Conservation (phyloP, 2,113 vertebrate species). For the Panthera uncia region DNA sequence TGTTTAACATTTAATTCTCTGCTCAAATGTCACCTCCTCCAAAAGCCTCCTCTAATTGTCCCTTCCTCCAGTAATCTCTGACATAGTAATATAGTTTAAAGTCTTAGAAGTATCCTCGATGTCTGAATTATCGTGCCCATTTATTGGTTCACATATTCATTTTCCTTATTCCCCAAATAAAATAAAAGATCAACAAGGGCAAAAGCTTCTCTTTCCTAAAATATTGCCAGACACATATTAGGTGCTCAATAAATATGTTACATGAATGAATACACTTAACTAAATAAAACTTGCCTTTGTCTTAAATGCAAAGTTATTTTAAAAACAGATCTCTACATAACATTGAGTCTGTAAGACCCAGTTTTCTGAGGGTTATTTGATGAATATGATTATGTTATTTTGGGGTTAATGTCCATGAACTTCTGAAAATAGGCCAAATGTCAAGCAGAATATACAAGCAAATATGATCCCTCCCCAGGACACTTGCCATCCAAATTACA, state of each 20-base stretch:
- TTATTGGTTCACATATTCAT: neutral
- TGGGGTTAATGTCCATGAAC: constrained; percentile 57
- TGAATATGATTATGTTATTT: constrained; percentile 63
- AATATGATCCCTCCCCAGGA: constrained; percentile 66
- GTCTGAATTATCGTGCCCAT: neutral
- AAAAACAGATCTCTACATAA: neutral
- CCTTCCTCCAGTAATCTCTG: neutral
- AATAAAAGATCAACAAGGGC: constrained; percentile 6
- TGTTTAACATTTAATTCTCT: neutral
- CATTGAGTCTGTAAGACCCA: neutral
- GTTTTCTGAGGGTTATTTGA: constrained; percentile 62
- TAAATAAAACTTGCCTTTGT: constrained; percentile 24
- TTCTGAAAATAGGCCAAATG: constrained; percentile 54
- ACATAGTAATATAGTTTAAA: neutral
- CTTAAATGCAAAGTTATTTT: constrained; percentile 17
- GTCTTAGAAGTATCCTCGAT: neutral
- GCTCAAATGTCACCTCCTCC: neutral
- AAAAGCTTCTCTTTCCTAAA: neutral
- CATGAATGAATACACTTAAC: constrained; percentile 15
- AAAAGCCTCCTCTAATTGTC: neutral
- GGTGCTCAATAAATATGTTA: constrained; percentile 34
- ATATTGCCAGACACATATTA: neutral
- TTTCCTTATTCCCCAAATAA: neutral
- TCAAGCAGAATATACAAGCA: constrained; percentile 45
- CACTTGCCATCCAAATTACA: constrained; percentile 65